Conservation (phyloP, 2,888 invertebrate species). For the Drosophila kambysellisi region DNA sequence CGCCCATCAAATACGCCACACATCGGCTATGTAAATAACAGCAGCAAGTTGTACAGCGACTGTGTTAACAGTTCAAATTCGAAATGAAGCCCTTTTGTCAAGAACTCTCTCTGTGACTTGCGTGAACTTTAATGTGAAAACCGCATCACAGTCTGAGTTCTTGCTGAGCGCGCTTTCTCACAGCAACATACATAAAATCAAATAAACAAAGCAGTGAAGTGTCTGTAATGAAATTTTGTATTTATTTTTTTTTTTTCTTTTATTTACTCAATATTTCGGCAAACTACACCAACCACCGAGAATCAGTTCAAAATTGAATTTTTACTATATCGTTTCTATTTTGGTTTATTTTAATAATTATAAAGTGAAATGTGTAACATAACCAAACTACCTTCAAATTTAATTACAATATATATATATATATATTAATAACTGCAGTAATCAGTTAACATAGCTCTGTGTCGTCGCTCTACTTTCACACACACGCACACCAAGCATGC, state of each 20-base stretch:
- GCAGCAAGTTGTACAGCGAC: constrained; percentile 1
- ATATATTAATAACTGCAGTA: background rate
- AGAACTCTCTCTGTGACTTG: constrained; percentile 93
- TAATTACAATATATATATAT: background rate
- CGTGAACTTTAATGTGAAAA: constrained; percentile 86
- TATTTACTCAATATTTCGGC: constrained; percentile 54
- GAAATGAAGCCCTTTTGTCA: constrained; percentile 85
- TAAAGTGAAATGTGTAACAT: constrained; percentile 37
- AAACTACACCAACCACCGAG: constrained; percentile 68
- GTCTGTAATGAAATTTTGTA: background rate
- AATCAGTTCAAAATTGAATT: constrained; percentile 84
- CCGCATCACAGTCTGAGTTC: constrained; percentile 99
- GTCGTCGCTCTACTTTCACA: constrained; percentile 6
- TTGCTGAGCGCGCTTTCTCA: constrained; percentile 89
- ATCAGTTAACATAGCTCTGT: background rate
- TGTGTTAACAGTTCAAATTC: constrained; percentile 21
- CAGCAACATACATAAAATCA: constrained; percentile 74
- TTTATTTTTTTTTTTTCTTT: constrained; percentile 9
- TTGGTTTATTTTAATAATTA: constrained; percentile 21
- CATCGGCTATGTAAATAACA: constrained; percentile 49
- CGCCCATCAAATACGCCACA: constrained; percentile 21
- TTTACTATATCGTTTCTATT: constrained; percentile 33
- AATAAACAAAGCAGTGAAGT: constrained; percentile 9
- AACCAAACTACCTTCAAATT: background rate
- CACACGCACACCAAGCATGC: constrained; percentile 21